Evolutionary conservation across 2,797 vertebrate genomes (phyloP), one percentile per base, ranked within the genome.

Genomic region (Hypotaenidia philippensis): DNA sequence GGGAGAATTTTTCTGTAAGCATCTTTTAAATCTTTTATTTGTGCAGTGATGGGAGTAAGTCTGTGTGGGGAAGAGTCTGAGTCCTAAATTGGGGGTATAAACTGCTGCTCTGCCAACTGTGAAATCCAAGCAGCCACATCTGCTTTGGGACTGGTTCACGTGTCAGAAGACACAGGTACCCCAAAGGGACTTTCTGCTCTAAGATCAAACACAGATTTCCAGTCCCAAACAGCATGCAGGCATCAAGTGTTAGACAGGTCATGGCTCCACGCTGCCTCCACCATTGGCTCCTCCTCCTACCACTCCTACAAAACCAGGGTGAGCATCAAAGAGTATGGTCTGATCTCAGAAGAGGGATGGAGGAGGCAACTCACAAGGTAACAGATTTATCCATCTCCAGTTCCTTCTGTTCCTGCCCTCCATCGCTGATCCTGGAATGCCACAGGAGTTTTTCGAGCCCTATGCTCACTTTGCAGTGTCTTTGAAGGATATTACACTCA

Each of bases 401-500:
- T 21, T 94, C 20, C 23, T 38, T 61, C 61, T 36, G 25, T 10
- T 92, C 36, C 83, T 93, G 64, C 69, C 64, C 87, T 82, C 71
- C 88, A 79, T 25, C 1, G 11, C 77, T 80, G 83, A 78, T 56
- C 82, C 74, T 68, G 45, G 59, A 69, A 77, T 79, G 68, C 78
- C 77, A 95, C 0, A 50, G 74, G 79, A 94, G 57, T 11, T 65
- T 79, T 76, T 8, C 65, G 38, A 83, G 66, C 87, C 94, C 57
- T 60, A 47, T n/a, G 81, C 77, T 96, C 87, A 52, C 92, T 87
- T 70, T 75, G 83, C 87, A 4, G 3, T 59, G 84, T 68, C 90
- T 92, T 57, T 94, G 84, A 87, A 92, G 87, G 81, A 95, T 96
- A 96, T 93, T 94, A 79, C 69, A 60, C 65, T 95, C 91, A 96